Evolutionary conservation across 2,797 vertebrate genomes (phyloP).

Genomic region (Cephalopachus bancanus): DNA sequence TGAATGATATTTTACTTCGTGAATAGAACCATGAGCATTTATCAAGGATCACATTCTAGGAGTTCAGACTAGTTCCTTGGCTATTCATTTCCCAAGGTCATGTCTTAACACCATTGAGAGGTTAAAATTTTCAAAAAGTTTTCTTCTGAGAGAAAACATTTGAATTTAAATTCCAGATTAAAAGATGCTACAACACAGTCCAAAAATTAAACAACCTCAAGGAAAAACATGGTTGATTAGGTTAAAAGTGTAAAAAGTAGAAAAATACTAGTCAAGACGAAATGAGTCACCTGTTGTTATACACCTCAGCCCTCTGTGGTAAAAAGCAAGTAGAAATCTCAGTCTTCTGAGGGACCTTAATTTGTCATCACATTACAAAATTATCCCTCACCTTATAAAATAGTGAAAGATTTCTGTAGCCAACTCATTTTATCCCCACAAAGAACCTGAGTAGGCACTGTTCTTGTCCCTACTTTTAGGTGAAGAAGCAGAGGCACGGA

Average conservation of each 20-base stretch:
- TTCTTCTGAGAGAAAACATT: neutral
- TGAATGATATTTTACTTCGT: neutral
- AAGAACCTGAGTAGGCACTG: neutral
- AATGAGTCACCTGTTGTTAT: neutral
- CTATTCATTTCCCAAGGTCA: neutral
- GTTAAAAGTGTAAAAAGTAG: neutral
- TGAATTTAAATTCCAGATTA: neutral
- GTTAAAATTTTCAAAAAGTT: neutral
- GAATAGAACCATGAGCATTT: neutral
- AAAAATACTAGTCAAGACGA: neutral
- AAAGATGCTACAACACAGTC: neutral
- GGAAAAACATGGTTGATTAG: neutral
- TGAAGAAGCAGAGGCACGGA: rapidly evolving
- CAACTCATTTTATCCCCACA: neutral
- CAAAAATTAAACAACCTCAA: neutral
- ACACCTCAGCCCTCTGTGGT: neutral
- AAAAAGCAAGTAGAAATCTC: neutral
- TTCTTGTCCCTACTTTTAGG: neutral
- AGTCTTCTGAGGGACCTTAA: neutral
- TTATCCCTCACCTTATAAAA: neutral
- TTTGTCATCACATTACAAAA: neutral
- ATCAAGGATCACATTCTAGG: neutral
- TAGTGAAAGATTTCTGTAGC: neutral
- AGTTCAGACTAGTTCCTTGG: neutral
- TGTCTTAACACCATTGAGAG: neutral